A percentile compares a stretch with the other conserved stretches of the same genome.
Evolutionary conservation across 2,797 vertebrate genomes (phyloP).

Genomic region (Tolypeutes matacus): DNA sequence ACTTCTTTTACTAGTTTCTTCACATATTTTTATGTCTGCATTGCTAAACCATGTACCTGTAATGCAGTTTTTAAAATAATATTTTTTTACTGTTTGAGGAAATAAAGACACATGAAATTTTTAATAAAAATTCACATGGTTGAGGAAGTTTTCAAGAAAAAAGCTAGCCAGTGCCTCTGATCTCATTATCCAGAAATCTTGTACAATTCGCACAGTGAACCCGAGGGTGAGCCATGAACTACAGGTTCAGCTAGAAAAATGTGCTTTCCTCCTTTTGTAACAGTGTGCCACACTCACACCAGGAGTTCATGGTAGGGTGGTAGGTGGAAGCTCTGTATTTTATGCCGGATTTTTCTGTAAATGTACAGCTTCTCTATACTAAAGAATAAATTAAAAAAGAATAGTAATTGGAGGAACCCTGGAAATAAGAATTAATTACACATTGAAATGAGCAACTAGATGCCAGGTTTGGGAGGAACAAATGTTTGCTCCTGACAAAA

Average conservation of each 20-base stretch:
- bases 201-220: no score
- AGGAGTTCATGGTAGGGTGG: no score
- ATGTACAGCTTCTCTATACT: no score
- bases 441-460: conserved; percentile 14
- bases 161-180: not conserved
- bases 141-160: not conserved
- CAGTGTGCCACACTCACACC: no score
- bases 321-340: no score
- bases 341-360: no score
- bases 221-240: no score
- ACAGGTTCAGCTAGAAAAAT: no score
- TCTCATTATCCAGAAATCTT: not conserved
- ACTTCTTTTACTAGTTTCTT: not conserved
- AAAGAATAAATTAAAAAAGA: not conserved
- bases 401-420: conserved; percentile 44
- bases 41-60: not conserved
- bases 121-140: not conserved
- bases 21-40: not conserved
- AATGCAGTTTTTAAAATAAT: not conserved
- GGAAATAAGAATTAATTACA: conserved; percentile 55
- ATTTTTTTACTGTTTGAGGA: not conserved
- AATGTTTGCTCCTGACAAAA: conserved; percentile 63
- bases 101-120: not conserved
- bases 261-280: no score
- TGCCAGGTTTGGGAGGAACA: conserved; percentile 50